Evolutionary conservation across 2,113 vertebrate genomes (phyloP).

Genomic region (Poecilia latipinna): DNA sequence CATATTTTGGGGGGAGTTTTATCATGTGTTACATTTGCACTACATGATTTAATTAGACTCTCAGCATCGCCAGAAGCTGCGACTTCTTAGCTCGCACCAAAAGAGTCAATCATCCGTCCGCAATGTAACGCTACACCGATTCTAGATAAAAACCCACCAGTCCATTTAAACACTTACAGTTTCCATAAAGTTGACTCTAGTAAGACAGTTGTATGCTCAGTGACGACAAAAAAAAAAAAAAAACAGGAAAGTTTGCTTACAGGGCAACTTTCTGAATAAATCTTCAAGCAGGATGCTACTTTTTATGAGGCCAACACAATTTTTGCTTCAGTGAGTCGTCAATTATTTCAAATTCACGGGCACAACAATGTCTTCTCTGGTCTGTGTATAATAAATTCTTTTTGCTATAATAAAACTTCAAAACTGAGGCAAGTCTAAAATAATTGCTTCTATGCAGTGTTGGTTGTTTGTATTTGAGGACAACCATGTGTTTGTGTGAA

Average conservation of each 20-base stretch:
- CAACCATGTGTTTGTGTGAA: background rate
- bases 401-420: no score
- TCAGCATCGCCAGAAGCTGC: background rate
- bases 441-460: background rate
- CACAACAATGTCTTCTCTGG: no score
- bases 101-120: conserved; percentile 4
- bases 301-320: no score
- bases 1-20: conserved; percentile 1
- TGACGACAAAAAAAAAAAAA: background rate
- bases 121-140: conserved; percentile 2
- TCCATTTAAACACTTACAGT: background rate
- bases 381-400: no score
- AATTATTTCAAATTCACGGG: no score
- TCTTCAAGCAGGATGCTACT: no score
- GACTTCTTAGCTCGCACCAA: background rate
- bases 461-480: background rate
- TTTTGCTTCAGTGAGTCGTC: no score
- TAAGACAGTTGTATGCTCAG: background rate
- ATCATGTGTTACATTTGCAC: conserved; percentile 16
- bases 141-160: background rate
- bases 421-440: no score
- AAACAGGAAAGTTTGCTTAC: background rate
- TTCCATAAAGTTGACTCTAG: conserved; percentile 25
- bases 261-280: background rate
- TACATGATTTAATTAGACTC: conserved; percentile 14